A percentile compares a stretch with the other conserved stretches of the same genome.
These are phyloP conservation scores for Mionectes olivaceus DNA, from an alignment of 2,797 vertebrate genomes.

Conservation along the genomic window DNA sequence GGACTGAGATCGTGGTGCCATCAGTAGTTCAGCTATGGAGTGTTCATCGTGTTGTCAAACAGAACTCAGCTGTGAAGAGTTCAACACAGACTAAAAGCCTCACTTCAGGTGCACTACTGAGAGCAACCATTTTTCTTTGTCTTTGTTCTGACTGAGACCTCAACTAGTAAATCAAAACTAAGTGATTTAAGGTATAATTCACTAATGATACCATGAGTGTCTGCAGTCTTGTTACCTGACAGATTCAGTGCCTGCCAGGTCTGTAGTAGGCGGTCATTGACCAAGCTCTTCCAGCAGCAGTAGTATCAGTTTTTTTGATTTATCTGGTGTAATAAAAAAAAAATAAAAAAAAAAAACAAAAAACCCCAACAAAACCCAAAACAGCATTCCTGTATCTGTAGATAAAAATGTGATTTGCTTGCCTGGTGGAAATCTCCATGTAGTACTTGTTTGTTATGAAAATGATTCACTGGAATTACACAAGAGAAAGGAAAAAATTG, in stretches of 20 bases:
- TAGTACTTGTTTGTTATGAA: background rate
- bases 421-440: background rate
- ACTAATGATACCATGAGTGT: background rate
- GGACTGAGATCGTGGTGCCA: background rate
- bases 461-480: constrained; percentile 5
- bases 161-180: background rate
- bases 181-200: background rate
- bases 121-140: background rate
- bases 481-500: background rate
- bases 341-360: background rate
- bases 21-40: background rate
- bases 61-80: background rate
- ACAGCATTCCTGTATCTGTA: background rate
- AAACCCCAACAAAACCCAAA: background rate
- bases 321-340: background rate
- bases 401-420: background rate
- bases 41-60: background rate
- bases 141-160: background rate
- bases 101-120: background rate
- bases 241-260: background rate
- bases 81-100: background rate
- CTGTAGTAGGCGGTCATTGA: background rate
- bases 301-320: background rate
- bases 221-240: background rate
- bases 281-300: background rate